phyloP scores from a whole-genome alignment of 2,113 vertebrate genomes.

The Asarcornis scutulata region DNA sequence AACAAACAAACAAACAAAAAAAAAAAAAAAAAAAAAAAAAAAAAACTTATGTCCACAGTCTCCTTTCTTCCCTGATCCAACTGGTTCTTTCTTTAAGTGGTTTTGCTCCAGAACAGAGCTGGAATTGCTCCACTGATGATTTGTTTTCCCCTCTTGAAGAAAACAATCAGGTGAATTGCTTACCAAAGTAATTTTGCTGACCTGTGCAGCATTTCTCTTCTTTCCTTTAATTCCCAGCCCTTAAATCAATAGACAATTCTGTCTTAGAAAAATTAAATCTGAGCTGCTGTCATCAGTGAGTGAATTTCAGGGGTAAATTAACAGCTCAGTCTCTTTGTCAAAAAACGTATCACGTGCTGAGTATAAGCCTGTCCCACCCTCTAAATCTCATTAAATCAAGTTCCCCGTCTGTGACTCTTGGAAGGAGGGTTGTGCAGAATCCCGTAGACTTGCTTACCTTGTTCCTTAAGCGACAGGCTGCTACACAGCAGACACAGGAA shows the following conservation, averaged over 20 bases:
- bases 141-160: constrained; percentile 15
- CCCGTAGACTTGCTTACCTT: constrained; percentile 62
- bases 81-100: not conserved
- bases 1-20: no score
- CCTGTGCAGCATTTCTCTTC: not conserved
- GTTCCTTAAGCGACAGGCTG: constrained; percentile 59
- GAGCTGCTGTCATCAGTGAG: constrained; percentile 1
- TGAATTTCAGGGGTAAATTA: constrained; percentile 33
- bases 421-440: not conserved
- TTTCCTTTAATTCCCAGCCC: not conserved
- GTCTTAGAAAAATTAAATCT: constrained; percentile 36
- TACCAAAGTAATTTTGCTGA: constrained; percentile 37
- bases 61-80: not conserved
- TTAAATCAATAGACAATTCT: constrained; percentile 50
- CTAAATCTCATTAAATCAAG: constrained; percentile 14
- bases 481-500: constrained; percentile 41
- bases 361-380: not conserved
- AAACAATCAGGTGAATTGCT: constrained; percentile 38
- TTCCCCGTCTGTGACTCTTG: not conserved
- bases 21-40: not conserved
- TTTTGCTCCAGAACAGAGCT: constrained; percentile 19
- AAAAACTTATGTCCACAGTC: not conserved
- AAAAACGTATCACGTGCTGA: not conserved
- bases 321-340: not conserved
- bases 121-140: constrained; percentile 8